phyloP scores from a whole-genome alignment of 2,888 invertebrate species.

The Rhingia rostrata region DNA sequence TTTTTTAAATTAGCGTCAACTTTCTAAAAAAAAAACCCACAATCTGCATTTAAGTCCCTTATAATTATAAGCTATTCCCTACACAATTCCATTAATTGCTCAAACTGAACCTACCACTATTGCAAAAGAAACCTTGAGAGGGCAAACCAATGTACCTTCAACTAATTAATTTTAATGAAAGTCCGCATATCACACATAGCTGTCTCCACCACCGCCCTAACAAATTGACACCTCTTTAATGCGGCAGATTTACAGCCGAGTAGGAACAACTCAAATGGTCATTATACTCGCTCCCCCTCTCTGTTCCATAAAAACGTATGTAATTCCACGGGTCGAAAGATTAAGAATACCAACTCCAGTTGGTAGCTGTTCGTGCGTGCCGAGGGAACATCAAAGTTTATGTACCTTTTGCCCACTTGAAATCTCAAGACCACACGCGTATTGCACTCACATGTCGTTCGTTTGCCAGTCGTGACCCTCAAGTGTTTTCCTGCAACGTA shows the following conservation, averaged over 20 bases:
- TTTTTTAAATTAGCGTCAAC: too few relatives aligned
- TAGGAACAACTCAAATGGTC: constrained; percentile 35
- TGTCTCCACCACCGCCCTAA: constrained; percentile 27
- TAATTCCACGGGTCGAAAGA: constrained; percentile 5
- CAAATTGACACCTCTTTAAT: constrained; percentile 39
- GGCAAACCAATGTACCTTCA: too few relatives aligned
- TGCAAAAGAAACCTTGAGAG: too few relatives aligned
- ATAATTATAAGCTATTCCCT: too few relatives aligned
- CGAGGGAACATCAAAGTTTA: constrained; percentile 56
- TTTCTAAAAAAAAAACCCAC: too few relatives aligned
- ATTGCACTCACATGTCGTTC: constrained; percentile 9
- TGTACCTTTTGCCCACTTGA: constrained; percentile 46
- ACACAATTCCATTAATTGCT: too few relatives aligned
- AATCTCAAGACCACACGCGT: constrained; percentile 53
- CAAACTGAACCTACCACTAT: too few relatives aligned
- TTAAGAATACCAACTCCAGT: constrained; percentile 2
- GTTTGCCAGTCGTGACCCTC: neutral
- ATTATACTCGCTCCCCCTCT: constrained; percentile 11
- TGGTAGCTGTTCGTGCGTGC: constrained; percentile 36
- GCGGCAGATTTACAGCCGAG: neutral
- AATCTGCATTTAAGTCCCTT: too few relatives aligned
- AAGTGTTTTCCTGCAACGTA: constrained; percentile 24
- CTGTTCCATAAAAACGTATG: constrained; percentile 34
- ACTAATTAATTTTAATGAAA: constrained; percentile 32
- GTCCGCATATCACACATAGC: constrained; percentile 19